These are phyloP conservation scores for Alethe diademata DNA, from an alignment of 2,113 vertebrate genomes.

Conservation along the genomic window DNA sequence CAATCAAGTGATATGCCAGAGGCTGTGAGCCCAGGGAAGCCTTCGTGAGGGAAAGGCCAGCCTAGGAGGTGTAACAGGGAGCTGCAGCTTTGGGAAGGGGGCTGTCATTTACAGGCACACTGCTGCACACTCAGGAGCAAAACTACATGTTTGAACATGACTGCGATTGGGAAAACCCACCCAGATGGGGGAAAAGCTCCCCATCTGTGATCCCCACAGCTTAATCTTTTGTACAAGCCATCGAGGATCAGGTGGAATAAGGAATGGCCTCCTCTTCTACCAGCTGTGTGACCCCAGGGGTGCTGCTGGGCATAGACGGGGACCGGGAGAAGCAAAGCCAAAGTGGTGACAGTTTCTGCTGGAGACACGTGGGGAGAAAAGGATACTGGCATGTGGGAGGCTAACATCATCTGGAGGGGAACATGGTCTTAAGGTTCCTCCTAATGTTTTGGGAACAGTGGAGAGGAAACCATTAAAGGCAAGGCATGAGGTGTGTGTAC, in stretches of 20 bases:
- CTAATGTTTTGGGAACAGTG: neutral
- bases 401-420: neutral
- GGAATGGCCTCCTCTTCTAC: neutral
- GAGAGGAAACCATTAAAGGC: neutral
- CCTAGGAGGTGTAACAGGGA: neutral
- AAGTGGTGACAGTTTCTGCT: neutral
- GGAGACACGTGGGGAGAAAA: neutral
- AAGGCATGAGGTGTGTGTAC: neutral
- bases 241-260: neutral
- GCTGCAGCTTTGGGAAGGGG: neutral
- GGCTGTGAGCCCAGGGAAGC: neutral
- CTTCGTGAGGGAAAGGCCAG: neutral
- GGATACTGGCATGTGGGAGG: neutral
- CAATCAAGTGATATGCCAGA: neutral
- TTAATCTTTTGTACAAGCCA: neutral
- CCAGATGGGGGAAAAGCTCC: neutral
- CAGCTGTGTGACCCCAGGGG: neutral
- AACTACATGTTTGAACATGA: neutral
- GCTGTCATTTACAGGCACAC: slow-evolving; percentile 62
- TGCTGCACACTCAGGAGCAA: slow-evolving; percentile 33
- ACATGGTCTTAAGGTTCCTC: neutral
- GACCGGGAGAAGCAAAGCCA: neutral
- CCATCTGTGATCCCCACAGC: neutral
- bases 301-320: neutral
- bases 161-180: neutral